Conservation (phyloP, 2,113 vertebrate genomes). For the Aptenodytes patagonicus region DNA sequence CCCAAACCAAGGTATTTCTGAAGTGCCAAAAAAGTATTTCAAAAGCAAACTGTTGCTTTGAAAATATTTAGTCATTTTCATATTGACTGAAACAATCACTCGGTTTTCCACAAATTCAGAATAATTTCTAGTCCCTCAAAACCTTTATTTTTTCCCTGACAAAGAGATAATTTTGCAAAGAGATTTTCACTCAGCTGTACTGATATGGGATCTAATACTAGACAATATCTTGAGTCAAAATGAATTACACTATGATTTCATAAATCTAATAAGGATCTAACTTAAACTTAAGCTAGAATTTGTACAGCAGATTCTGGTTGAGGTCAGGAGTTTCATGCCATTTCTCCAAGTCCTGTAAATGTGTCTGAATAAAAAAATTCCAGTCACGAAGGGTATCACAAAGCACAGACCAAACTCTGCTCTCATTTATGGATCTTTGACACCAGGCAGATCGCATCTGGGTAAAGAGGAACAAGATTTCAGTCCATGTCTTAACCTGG, state of each 20-base stretch:
- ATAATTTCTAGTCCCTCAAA: not conserved
- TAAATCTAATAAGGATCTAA: not conserved
- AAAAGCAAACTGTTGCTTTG: not conserved
- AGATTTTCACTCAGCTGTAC: not conserved
- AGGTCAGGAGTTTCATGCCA: not conserved
- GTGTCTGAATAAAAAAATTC: not conserved
- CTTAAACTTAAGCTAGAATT: not conserved
- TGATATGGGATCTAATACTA: not conserved
- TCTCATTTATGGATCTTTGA: not conserved
- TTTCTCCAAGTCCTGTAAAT: not conserved
- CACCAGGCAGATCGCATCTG: not conserved
- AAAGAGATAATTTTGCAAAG: not conserved
- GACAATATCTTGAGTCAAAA: not conserved
- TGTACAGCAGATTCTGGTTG: not conserved
- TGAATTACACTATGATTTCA: not conserved
- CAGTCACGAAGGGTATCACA: not conserved
- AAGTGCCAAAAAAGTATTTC: not conserved
- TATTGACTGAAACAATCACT: not conserved
- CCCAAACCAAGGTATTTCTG: not conserved
- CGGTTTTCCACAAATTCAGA: not conserved
- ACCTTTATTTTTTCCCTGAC: not conserved
- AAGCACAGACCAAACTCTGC: not conserved
- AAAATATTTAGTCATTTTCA: not conserved
- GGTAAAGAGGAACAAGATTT: not conserved
- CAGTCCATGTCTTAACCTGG: not conserved